Conservation (phyloP, 2,888 invertebrate genomes). For the Sycophila texana region DNA sequence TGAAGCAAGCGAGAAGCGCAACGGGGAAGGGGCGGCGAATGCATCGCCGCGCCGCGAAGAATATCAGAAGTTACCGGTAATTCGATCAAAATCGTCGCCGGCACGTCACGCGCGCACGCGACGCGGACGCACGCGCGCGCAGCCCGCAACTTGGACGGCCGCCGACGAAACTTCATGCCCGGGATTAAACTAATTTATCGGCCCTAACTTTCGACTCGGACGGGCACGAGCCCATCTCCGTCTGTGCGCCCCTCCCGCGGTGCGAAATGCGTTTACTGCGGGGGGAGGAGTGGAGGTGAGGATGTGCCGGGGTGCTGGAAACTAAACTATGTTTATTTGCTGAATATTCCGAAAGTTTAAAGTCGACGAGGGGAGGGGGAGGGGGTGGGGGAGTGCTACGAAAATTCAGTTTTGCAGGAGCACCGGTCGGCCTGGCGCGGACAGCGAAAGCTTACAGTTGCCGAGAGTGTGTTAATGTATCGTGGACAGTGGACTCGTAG, state of each 20-base stretch:
- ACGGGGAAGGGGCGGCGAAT: neutral
- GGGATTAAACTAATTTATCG: conserved; percentile 58
- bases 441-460: conserved; percentile 13
- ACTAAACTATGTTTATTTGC: conserved; percentile 55
- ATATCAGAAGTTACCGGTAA: conserved; percentile 44
- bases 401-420: conserved; percentile 41
- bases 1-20: neutral
- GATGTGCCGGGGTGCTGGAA: neutral
- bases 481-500: too few relatives aligned
- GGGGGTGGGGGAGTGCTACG: conserved; percentile 20
- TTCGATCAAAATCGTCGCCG: conserved; percentile 50
- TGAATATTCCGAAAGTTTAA: conserved; percentile 54
- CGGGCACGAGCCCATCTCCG: conserved; percentile 6
- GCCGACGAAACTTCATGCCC: conserved; percentile 48
- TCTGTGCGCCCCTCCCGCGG: neutral
- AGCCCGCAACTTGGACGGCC: conserved; percentile 29
- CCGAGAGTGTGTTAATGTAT: neutral
- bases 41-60: conserved; percentile 21
- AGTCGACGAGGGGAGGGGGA: neutral
- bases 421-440: neutral
- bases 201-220: conserved; percentile 53
- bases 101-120: neutral
- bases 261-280: conserved; percentile 50
- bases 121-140: neutral
- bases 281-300: neutral